A percentile compares a stretch with the other conserved stretches of the same genome.
Evolutionary conservation across 35 echinoderm and acorn worm species (phyloP).

Genomic region (Nesometra sesokonis): DNA sequence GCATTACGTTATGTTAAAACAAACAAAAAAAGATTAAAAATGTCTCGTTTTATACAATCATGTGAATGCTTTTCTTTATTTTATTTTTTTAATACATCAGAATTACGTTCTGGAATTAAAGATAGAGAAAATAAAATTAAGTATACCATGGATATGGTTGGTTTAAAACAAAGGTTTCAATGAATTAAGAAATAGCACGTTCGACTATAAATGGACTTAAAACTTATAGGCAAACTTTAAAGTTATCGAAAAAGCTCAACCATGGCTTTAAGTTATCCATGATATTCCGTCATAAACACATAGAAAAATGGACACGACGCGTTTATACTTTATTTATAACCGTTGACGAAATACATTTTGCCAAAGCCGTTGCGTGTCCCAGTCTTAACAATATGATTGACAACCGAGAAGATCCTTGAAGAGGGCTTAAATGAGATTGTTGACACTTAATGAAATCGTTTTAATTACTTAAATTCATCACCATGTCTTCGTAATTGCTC

Average conservation of each 20-base stretch:
- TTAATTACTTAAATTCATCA: slow-evolving; percentile 1
- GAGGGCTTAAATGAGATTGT: not conserved
- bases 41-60: no score
- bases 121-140: not conserved
- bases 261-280: not conserved
- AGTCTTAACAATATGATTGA: not conserved
- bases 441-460: not conserved
- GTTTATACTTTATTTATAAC: not conserved
- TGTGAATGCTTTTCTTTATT: no score
- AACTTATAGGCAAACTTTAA: not conserved
- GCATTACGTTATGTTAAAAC: no score
- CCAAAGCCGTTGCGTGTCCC: not conserved
- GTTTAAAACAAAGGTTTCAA: not conserved
- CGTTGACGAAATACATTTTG: not conserved
- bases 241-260: not conserved
- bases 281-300: not conserved
- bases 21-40: no score
- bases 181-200: not conserved
- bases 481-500: not conserved
- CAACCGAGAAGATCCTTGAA: not conserved
- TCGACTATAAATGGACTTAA: not conserved
- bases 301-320: not conserved
- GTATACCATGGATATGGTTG: not conserved
- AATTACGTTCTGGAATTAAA: no score
- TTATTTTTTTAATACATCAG: no score